Percentiles rank a stretch among this genome's conserved stretches.
Conservation (phyloP, 2,797 vertebrate species). For the Pseudocheirus occidentalis region DNA sequence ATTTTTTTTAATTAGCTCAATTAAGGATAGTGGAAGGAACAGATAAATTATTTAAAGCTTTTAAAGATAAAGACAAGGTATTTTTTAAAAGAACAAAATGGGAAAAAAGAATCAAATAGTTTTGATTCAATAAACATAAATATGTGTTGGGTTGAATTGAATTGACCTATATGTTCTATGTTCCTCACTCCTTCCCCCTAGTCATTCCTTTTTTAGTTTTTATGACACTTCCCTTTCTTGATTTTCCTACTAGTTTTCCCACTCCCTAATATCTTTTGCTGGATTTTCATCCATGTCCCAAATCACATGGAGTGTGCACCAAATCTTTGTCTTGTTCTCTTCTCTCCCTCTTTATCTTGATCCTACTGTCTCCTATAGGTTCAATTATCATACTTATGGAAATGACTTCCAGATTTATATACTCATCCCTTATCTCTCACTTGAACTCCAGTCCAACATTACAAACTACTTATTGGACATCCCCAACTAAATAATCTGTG, state of each 20-base stretch:
- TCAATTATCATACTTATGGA: not conserved
- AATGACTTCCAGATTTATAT: not conserved
- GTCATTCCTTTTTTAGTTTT: not conserved
- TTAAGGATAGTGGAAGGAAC: not conserved
- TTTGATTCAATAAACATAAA: not conserved
- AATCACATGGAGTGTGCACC: not conserved
- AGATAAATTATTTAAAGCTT: not conserved
- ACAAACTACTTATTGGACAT: not conserved
- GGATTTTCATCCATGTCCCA: not conserved
- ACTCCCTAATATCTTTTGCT: not conserved
- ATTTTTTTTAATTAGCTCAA: not conserved
- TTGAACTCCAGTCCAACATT: not conserved
- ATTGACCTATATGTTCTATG: not conserved
- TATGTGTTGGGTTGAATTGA: not conserved
- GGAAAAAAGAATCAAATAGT: not conserved
- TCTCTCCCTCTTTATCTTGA: not conserved
- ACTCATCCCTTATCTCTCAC: not conserved
- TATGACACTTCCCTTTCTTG: not conserved
- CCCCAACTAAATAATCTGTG: not conserved
- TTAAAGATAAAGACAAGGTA: not conserved
- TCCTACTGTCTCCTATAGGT: not conserved
- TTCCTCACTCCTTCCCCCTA: not conserved
- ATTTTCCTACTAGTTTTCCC: not conserved
- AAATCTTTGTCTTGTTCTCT: not conserved
- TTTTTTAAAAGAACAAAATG: not conserved